These are phyloP conservation scores for Phylloscopus whistleri DNA, from an alignment of 2,113 vertebrate species.

Conservation along the genomic window DNA sequence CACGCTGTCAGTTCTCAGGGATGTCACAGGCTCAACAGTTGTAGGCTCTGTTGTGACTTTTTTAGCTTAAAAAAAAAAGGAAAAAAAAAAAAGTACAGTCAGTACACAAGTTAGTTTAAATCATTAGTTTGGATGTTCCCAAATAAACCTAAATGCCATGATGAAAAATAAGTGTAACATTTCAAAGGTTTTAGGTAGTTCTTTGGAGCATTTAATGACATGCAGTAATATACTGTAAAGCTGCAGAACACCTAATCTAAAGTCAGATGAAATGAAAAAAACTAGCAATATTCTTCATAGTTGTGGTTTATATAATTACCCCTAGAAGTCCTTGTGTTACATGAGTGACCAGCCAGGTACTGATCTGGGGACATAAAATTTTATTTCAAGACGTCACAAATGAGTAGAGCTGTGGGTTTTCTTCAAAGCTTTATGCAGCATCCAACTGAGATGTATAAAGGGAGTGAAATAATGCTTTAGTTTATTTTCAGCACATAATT, in stretches of 20 bases:
- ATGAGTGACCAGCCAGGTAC: neutral
- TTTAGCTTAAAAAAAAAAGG: slow-evolving; percentile 71
- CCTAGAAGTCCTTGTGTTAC: neutral
- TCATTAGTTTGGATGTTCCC: neutral
- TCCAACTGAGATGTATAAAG: slow-evolving; percentile 2
- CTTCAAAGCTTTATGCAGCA: slow-evolving; percentile 26
- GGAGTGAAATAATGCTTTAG: slow-evolving; percentile 17
- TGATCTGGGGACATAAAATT: neutral
- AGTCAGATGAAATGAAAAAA: neutral
- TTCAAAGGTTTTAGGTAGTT: neutral
- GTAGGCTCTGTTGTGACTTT: slow-evolving; percentile 71
- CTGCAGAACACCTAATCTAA: neutral
- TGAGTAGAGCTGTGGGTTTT: neutral
- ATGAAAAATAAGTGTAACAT: neutral
- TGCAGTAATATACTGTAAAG: neutral
- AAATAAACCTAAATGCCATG: neutral
- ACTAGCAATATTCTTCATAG: neutral
- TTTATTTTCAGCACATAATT: slow-evolving; percentile 57
- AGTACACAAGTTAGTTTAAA: neutral
- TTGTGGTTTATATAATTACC: neutral
- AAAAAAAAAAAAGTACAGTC: neutral
- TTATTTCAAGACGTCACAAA: neutral
- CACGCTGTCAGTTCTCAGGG: slow-evolving; percentile 64
- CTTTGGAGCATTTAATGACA: neutral
- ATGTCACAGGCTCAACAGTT: slow-evolving; percentile 64